Conservation (phyloP, 1,140 invertebrate species). For the Bombus breviceps region DNA sequence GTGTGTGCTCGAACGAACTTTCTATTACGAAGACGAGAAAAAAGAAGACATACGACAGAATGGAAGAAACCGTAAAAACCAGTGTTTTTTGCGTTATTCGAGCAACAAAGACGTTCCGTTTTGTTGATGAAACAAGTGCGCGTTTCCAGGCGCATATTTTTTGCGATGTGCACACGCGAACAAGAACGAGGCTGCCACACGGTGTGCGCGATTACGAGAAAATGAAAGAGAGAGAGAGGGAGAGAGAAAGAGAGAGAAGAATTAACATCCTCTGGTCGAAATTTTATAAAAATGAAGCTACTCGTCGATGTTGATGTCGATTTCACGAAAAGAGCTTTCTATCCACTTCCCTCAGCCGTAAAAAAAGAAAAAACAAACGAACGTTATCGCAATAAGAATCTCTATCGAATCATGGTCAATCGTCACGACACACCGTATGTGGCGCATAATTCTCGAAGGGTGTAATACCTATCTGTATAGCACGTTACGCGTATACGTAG, state of each 20-base stretch:
- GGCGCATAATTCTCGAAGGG: conserved; percentile 45
- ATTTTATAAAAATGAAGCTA: not conserved
- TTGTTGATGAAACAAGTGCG: conserved; percentile 17
- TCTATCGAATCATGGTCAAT: conserved; percentile 45
- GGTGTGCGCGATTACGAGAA: not conserved
- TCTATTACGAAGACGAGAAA: not conserved
- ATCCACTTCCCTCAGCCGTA: not conserved
- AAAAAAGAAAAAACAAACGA: not conserved
- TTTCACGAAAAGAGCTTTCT: conserved; percentile 19
- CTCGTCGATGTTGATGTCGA: not conserved
- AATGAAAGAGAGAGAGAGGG: not conserved
- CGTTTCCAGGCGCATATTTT: not conserved
- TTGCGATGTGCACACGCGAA: not conserved
- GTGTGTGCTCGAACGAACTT: conserved; percentile 12
- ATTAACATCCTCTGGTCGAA: not conserved
- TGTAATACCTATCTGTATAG: conserved; percentile 75
- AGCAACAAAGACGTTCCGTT: conserved; percentile 10
- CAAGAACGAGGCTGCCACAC: not conserved
- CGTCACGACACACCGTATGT: conserved; percentile 4
- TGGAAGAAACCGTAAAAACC: not conserved
- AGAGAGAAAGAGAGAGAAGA: not conserved
- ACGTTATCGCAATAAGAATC: conserved; percentile 73
- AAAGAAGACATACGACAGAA: not conserved
- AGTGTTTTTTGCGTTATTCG: not conserved
- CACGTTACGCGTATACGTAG: conserved; percentile 75